Evolutionary conservation across 2,113 vertebrate genomes (phyloP), one percentile per base, ranked within the genome.

Genomic region (Zapornia atra): DNA sequence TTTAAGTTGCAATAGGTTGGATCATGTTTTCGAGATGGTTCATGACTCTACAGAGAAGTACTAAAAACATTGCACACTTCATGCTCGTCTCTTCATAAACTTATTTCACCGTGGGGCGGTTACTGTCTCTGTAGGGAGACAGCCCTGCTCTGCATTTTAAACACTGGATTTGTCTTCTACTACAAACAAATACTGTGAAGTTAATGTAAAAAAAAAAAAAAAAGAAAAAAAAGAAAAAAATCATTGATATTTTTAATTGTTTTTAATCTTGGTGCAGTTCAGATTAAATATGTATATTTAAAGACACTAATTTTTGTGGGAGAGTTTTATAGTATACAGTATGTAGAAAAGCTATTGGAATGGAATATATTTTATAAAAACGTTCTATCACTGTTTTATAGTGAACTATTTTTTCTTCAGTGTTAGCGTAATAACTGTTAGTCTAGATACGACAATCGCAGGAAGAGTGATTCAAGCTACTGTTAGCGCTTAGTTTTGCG

Each of bases 291-390:
- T 96, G 90, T 95, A 94, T 96, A 97, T 97, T 96, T 92, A 95
- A 97, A 95, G 90, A 97, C 97, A 95, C 89, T 97, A 96, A 82
- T 95, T 91, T 87, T 94, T 92, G 97, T 94, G 97, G 92, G 88
- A 96, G 86, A 94, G 77, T 94, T 97, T 96, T 92, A 96, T 97
- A 94, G 96, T 95, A 98, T 97, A 98, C 96, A 97, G 96, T 96
- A 98, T 98, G 97, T 98, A 98, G 98, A 97, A 88, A 97, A 98
- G 96, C 96, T 98, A 97, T 97, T 96, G 96, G 97, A 97, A 98
- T 97, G 97, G 97, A 98, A 97, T 98, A 97, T 98, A 98, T 98
- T 98, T 98, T 98, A 98, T 98, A 97, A 97, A 97, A 95, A 97
- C 86, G 38, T 97, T 97, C 95, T 97, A 97, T 98, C 97, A 97